phyloP scores from a whole-genome alignment of 2,113 vertebrate species.

The Mobula hypostoma region DNA sequence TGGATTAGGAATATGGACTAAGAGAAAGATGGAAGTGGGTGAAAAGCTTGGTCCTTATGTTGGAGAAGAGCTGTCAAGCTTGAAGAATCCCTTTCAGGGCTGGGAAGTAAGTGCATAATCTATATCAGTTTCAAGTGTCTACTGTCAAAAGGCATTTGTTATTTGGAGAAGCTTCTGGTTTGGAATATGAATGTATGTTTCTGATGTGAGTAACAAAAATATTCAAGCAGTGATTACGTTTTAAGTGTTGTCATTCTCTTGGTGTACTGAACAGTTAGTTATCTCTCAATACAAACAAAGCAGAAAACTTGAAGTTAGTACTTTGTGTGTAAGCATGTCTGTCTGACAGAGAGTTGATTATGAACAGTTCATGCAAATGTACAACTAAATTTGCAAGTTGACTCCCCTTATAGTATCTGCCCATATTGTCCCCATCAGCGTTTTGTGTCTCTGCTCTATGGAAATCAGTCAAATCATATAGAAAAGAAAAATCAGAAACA shows the following conservation, averaged over 20 bases:
- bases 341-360: not conserved
- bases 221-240: not conserved
- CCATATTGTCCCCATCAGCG: too few relatives aligned
- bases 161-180: not conserved
- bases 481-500: too few relatives aligned
- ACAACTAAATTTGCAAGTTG: not conserved
- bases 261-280: not conserved
- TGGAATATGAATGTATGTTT: not conserved
- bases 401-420: not conserved
- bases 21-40: constrained; percentile 74
- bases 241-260: not conserved
- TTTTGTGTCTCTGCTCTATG: not conserved
- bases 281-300: not conserved
- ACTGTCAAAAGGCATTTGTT: not conserved
- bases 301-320: not conserved
- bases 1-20: constrained; percentile 84
- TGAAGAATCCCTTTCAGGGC: constrained; percentile 68
- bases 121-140: not conserved
- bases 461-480: not conserved
- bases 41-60: constrained; percentile 87
- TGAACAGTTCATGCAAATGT: not conserved
- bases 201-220: not conserved
- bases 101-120: constrained; percentile 79
- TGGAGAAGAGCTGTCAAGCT: constrained; percentile 65
- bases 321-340: not conserved